Conservation (phyloP, 2,113 vertebrate species). For the Epinephelus lanceolatus region DNA sequence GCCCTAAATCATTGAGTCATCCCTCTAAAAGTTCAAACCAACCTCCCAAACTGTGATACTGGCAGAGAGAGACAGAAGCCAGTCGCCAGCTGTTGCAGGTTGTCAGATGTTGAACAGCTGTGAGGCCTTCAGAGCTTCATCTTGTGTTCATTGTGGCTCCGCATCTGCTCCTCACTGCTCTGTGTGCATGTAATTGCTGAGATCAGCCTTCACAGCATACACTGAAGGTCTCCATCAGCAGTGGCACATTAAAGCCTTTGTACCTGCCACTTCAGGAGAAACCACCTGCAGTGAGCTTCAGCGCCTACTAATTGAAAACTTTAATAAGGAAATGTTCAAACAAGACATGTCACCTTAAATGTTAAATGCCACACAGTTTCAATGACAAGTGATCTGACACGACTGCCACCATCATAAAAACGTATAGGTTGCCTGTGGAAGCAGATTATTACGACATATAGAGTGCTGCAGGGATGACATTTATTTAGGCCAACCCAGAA, state of each 20-base stretch:
- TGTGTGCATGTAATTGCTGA: too few species aligned
- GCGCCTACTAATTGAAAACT: conserved; percentile 7
- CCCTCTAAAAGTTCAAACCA: background rate
- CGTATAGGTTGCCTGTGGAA: too few species aligned
- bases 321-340: conserved; percentile 12
- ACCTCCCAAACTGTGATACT: background rate
- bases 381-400: conserved; percentile 2
- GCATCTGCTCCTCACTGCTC: conserved; percentile 9
- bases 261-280: conserved; percentile 6
- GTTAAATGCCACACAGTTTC: conserved; percentile 4
- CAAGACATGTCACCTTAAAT: conserved; percentile 17
- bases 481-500: too few species aligned
- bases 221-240: background rate
- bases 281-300: conserved; percentile 14
- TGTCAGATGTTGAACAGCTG: conserved; percentile 29
- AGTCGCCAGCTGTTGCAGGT: conserved; percentile 3
- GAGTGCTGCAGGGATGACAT: too few species aligned
- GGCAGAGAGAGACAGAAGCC: background rate
- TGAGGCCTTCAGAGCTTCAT: background rate
- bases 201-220: background rate
- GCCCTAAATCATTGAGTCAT: background rate
- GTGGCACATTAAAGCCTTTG: background rate
- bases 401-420: too few species aligned
- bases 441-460: too few species aligned
- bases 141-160: background rate